Evolutionary conservation across 2,888 invertebrate species (phyloP).

Genomic region (Minunthozetes semirufus): DNA sequence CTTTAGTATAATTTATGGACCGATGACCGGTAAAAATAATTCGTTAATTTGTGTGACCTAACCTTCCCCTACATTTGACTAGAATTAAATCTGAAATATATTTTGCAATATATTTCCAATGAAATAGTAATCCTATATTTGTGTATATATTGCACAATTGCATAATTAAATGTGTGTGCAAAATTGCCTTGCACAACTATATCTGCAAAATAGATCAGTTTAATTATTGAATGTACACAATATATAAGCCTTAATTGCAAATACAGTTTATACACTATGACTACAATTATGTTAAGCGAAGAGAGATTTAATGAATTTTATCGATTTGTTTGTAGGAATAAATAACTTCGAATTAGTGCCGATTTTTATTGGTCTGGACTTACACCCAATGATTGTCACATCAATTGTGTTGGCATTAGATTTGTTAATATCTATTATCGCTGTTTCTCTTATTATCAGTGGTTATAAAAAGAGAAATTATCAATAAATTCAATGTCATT

Average conservation of each 20-base stretch:
- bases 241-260: too few relatives aligned
- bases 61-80: too few relatives aligned
- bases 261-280: too few relatives aligned
- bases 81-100: too few relatives aligned
- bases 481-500: neutral
- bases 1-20: conserved; percentile 1
- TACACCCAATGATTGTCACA: conserved; percentile 2
- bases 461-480: conserved; percentile 14
- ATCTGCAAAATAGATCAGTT: too few relatives aligned
- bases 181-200: too few relatives aligned
- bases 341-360: conserved; percentile 12
- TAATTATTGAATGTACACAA: too few relatives aligned
- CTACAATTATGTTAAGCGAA: too few relatives aligned
- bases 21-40: neutral
- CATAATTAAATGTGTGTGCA: too few relatives aligned
- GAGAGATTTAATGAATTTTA: neutral
- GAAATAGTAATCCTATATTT: too few relatives aligned
- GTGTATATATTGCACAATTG: too few relatives aligned
- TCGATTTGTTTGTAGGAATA: neutral
- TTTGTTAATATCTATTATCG: conserved; percentile 3
- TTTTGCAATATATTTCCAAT: too few relatives aligned
- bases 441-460: conserved; percentile 1
- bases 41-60: neutral
- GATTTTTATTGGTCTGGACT: neutral
- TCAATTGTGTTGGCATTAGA: conserved; percentile 7